A percentile compares a stretch with the other conserved stretches of the same genome.
phyloP scores from a whole-genome alignment of 2,797 vertebrate species.

The Paramormyrops hopkinsi region DNA sequence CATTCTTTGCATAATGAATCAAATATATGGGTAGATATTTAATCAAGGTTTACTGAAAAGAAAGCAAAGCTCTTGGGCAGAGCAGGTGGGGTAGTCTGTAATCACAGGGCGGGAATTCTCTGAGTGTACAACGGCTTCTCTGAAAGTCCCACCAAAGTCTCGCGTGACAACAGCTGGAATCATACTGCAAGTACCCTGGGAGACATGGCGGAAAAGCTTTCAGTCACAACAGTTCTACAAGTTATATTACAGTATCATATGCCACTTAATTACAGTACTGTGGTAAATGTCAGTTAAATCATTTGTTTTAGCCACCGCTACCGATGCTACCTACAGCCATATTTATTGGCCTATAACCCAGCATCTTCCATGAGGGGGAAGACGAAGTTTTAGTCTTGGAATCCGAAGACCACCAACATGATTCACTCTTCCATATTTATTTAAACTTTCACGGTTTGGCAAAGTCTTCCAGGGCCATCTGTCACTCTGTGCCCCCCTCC shows the following conservation, averaged over 20 bases:
- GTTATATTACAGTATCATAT: not conserved
- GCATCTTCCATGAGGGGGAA: conserved; percentile 34
- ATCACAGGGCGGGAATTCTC: not conserved
- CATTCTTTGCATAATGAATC: not conserved
- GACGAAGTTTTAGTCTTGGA: conserved; percentile 50
- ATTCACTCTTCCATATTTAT: conserved; percentile 58
- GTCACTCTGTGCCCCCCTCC: conserved; percentile 50
- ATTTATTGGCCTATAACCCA: not conserved
- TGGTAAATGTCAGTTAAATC: not conserved
- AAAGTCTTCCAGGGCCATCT: conserved; percentile 57
- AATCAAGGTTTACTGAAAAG: conserved; percentile 21
- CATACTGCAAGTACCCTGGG: not conserved
- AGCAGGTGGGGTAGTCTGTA: not conserved
- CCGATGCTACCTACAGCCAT: not conserved
- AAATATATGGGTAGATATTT: conserved; percentile 13
- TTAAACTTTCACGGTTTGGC: conserved; percentile 71
- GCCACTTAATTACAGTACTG: not conserved
- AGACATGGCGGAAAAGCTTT: not conserved
- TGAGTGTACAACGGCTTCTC: not conserved
- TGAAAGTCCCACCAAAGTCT: not conserved
- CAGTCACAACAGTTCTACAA: not conserved
- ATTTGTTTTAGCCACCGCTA: not conserved
- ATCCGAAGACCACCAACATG: conserved; percentile 59
- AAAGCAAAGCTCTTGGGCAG: conserved; percentile 10
- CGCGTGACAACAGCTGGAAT: not conserved